Evolutionary conservation across 2,797 vertebrate genomes (phyloP).

Genomic region (Novumbra hubbsi): DNA sequence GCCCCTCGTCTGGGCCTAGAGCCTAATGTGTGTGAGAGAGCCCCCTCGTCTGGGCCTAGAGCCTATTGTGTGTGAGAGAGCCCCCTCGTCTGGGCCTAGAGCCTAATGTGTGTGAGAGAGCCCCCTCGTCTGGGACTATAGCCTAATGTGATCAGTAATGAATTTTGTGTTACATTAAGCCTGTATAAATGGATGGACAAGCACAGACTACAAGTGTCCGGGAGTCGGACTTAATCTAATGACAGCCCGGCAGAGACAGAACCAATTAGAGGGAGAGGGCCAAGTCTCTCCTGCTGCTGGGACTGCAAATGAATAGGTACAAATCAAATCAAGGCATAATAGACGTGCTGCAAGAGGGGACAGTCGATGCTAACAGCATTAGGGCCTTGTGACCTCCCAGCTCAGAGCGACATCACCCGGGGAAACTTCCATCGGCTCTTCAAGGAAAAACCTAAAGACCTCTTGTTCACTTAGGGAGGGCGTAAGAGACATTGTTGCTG

Average conservation of each 20-base stretch:
- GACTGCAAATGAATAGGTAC: constrained; percentile 91
- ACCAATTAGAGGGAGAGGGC: constrained; percentile 86
- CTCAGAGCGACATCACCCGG: constrained; percentile 79
- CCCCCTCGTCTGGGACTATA: constrained; percentile 78
- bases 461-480: constrained; percentile 69
- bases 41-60: constrained; percentile 78
- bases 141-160: constrained; percentile 91
- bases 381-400: constrained; percentile 84
- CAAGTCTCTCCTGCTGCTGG: constrained; percentile 84
- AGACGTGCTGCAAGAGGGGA: constrained; percentile 84
- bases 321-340: constrained; percentile 92
- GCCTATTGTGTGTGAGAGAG: constrained; percentile 86
- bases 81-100: constrained; percentile 78
- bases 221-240: constrained; percentile 93
- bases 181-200: constrained; percentile 88
- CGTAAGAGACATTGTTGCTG: constrained; percentile 60
- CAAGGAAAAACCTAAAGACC: constrained; percentile 69
- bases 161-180: constrained; percentile 93
- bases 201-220: constrained; percentile 87
- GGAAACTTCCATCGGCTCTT: constrained; percentile 68
- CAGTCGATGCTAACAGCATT: constrained; percentile 92
- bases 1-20: constrained; percentile 78
- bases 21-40: constrained; percentile 86
- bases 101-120: constrained; percentile 82
- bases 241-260: constrained; percentile 90